These are phyloP conservation scores for Timandra comae DNA, from an alignment of 2,888 invertebrate genomes.

Conservation along the genomic window DNA sequence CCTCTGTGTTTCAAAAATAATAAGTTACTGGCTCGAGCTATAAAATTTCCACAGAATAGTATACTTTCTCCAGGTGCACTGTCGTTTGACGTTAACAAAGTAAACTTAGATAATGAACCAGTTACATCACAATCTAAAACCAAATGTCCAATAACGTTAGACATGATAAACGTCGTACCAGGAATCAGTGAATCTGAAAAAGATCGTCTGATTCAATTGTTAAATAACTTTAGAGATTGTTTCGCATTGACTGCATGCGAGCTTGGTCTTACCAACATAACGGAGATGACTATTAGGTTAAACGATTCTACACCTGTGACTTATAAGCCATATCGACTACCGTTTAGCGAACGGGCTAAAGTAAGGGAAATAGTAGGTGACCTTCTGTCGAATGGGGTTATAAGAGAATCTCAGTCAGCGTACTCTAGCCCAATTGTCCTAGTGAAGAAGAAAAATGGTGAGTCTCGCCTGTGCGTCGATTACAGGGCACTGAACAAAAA, in stretches of 20 bases:
- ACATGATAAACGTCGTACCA: no score
- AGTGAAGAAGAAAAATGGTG: conserved; percentile 24
- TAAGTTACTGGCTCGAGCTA: no score
- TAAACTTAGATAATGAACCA: no score
- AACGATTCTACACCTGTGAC: neutral
- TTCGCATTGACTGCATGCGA: neutral
- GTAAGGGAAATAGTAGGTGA: conserved; percentile 14
- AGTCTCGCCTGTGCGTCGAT: conserved; percentile 17
- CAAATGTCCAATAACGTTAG: no score
- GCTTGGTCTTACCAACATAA: neutral
- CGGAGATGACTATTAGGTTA: neutral
- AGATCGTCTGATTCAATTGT: no score
- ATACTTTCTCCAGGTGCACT: no score
- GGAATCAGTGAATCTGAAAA: no score
- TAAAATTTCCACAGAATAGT: no score
- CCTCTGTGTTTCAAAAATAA: no score
- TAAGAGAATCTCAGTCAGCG: conserved; percentile 19
- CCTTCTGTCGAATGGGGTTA: conserved; percentile 22
- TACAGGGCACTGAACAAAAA: neutral
- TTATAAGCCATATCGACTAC: neutral
- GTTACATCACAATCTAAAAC: no score
- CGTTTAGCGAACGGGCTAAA: neutral
- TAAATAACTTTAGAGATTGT: no score
- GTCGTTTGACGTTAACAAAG: no score
- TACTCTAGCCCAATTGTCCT: conserved; percentile 24